Percentiles rank a stretch among this genome's conserved stretches.
These are phyloP conservation scores for Ctenomys sociabilis DNA, from an alignment of 2,113 vertebrate species.

Conservation along the genomic window DNA sequence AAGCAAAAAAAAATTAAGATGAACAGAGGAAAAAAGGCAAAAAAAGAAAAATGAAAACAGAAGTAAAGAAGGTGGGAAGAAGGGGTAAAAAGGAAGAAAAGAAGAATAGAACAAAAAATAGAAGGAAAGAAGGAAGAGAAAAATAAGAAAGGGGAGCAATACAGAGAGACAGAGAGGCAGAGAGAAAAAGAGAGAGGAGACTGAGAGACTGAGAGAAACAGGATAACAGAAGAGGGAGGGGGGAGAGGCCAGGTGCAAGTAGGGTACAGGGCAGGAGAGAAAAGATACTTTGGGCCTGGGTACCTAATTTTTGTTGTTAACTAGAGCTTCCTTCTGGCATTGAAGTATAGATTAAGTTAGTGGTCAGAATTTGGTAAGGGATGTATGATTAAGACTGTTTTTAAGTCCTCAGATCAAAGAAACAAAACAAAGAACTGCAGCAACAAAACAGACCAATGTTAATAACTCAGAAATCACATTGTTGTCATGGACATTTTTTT, in stretches of 20 bases:
- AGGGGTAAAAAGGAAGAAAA: background rate
- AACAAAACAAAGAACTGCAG: background rate
- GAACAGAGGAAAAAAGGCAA: background rate
- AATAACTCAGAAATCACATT: background rate
- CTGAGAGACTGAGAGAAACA: too few species aligned
- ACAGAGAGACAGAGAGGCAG: background rate
- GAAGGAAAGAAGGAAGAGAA: background rate
- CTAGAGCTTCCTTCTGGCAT: background rate
- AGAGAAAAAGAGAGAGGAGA: background rate
- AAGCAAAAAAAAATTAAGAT: background rate
- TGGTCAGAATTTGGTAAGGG: background rate
- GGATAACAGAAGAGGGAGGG: background rate
- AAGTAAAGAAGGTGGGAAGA: background rate
- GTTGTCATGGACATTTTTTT: background rate
- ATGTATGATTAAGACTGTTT: conserved; percentile 9
- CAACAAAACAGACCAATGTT: background rate
- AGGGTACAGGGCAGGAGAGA: background rate
- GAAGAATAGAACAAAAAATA: too few species aligned
- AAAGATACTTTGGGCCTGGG: background rate
- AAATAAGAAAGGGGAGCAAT: background rate
- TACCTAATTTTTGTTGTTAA: background rate
- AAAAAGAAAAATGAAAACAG: background rate
- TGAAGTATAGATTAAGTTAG: conserved; percentile 39
- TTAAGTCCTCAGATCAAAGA: conserved; percentile 22
- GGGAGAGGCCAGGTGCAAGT: too few species aligned